Percentiles rank a stretch among this genome's conserved stretches.
Conservation (phyloP, 1,140 invertebrate genomes). For the Brachionus asplanchnoidis region DNA sequence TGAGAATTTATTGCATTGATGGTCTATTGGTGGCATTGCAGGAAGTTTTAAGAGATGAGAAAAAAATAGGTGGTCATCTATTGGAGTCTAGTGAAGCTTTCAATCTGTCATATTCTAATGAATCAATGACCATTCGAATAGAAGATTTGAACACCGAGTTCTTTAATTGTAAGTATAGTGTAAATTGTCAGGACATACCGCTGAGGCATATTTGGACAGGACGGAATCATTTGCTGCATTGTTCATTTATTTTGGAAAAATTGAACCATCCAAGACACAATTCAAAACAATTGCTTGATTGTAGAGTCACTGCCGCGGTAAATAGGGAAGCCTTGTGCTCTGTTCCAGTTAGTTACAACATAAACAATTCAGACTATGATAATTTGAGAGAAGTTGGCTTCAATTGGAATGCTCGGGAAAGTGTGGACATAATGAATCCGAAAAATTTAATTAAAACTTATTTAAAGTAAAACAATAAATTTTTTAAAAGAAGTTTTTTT, state of each 20-base stretch:
- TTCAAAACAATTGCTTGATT: background rate
- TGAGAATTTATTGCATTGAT: constrained; percentile 30
- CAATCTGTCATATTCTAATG: background rate
- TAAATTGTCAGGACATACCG: constrained; percentile 29
- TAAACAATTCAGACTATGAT: background rate
- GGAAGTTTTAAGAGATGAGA: constrained; percentile 26
- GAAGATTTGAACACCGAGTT: background rate
- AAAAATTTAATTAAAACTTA: constrained; percentile 8
- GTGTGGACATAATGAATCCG: background rate
- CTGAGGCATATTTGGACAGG: constrained; percentile 24
- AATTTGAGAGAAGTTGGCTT: background rate
- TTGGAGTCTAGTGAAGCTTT: constrained; percentile 29
- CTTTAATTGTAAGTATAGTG: constrained; percentile 31
- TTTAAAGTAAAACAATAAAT: background rate
- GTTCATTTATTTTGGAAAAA: constrained; percentile 28
- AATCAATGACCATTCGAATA: background rate
- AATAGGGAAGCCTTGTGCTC: background rate
- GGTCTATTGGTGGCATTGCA: background rate
- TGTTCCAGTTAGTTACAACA: background rate
- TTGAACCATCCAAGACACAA: background rate
- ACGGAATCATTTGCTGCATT: constrained; percentile 31
- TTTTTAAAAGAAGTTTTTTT: background rate
- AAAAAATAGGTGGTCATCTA: constrained; percentile 16
- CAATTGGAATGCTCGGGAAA: background rate
- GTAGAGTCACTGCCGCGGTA: background rate